Evolutionary conservation across 2,113 vertebrate species (phyloP).

Genomic region (Clarias magur): DNA sequence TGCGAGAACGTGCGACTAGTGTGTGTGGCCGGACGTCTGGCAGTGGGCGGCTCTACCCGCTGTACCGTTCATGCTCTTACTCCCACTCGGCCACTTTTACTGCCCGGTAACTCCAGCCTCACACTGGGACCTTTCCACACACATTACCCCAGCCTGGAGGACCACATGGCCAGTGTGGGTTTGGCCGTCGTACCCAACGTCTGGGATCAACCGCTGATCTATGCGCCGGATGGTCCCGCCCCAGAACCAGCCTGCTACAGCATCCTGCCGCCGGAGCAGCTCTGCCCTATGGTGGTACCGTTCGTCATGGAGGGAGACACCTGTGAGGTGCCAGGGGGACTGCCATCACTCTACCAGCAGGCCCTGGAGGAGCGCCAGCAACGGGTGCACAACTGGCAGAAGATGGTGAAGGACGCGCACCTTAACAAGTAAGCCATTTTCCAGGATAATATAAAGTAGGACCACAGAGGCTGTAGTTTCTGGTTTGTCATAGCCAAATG

Average conservation of each 20-base stretch:
- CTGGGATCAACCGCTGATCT: conserved; percentile 86
- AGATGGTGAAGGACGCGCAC: conserved; percentile 81
- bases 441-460: background rate
- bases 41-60: conserved; percentile 74
- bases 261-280: conserved; percentile 79
- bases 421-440: conserved; percentile 82
- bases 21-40: conserved; percentile 79
- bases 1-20: conserved; percentile 85
- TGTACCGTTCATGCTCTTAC: conserved; percentile 84
- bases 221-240: conserved; percentile 75
- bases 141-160: conserved; percentile 91
- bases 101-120: conserved; percentile 81
- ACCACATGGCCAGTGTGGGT: conserved; percentile 92
- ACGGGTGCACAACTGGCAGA: conserved; percentile 87
- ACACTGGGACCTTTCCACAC: conserved; percentile 92
- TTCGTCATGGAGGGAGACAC: conserved; percentile 96
- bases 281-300: conserved; percentile 84
- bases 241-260: conserved; percentile 68
- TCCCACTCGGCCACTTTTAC: conserved; percentile 84
- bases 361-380: conserved; percentile 77
- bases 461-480: background rate
- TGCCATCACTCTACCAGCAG: conserved; percentile 80
- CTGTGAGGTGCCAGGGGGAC: conserved; percentile 85
- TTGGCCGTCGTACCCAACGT: conserved; percentile 89
- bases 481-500: background rate